These are phyloP conservation scores for Tonatia bakeri DNA, from an alignment of 2,113 vertebrate genomes.

Conservation along the genomic window DNA sequence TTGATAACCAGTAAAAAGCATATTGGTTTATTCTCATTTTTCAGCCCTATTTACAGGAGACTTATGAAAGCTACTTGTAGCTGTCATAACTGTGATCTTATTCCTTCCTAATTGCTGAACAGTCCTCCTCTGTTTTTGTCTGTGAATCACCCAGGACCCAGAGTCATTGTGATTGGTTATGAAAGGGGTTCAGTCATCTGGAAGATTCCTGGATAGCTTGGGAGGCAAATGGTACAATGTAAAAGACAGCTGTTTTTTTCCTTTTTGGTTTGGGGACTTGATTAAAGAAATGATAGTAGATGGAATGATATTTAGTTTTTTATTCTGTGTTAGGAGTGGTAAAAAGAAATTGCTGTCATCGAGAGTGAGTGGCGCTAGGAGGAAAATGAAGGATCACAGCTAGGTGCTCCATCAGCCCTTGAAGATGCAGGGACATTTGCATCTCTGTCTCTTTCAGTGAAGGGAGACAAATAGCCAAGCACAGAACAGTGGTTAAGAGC, in stretches of 20 bases:
- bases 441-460: not conserved
- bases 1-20: conserved; percentile 37
- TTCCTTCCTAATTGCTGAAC: not conserved
- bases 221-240: conserved; percentile 27
- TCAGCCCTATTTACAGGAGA: not conserved
- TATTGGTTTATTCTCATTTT: not conserved
- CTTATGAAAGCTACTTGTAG: conserved; percentile 15
- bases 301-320: not conserved
- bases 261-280: not conserved
- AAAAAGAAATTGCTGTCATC: not conserved
- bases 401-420: not conserved
- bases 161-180: conserved; percentile 48
- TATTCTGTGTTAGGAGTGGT: not conserved
- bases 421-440: not conserved
- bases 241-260: conserved; percentile 33
- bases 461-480: not conserved
- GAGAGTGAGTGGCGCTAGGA: not conserved
- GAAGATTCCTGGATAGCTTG: conserved; percentile 57
- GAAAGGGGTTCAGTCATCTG: conserved; percentile 50
- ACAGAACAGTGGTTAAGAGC: not conserved
- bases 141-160: not conserved
- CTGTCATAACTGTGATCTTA: conserved; percentile 1
- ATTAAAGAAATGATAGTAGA: not conserved
- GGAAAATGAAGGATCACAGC: not conserved
- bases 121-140: not conserved